Conservation (phyloP, 2,888 invertebrate species). For the Parnassius glacialis region DNA sequence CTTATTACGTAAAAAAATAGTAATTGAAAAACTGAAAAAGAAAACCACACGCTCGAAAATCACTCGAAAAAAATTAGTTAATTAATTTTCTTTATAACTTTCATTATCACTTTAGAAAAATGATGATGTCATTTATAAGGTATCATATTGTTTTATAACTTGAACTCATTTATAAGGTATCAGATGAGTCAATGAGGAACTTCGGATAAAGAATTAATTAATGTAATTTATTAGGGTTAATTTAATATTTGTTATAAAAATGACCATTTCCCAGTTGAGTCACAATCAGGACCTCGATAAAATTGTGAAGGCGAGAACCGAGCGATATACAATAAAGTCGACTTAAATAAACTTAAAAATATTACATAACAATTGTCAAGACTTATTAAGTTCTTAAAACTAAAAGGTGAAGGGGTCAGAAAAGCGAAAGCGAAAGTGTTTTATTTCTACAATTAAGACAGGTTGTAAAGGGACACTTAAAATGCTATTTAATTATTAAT, state of each 20-base stretch:
- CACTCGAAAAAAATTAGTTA: no score
- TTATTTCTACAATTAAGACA: slow-evolving; percentile 6
- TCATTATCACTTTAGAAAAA: no score
- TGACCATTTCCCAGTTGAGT: slow-evolving; percentile 17
- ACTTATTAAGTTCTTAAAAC: slow-evolving; percentile 4
- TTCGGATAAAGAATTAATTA: background rate
- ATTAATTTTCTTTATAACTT: no score
- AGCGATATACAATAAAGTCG: slow-evolving; percentile 7
- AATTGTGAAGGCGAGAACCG: slow-evolving; percentile 17
- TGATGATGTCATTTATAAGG: background rate
- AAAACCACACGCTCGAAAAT: no score
- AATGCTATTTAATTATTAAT: slow-evolving; percentile 1
- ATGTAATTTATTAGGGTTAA: background rate
- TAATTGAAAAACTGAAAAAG: no score
- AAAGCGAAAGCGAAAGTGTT: slow-evolving; percentile 11
- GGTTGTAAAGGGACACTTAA: slow-evolving; percentile 2
- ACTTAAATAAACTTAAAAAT: slow-evolving; percentile 1
- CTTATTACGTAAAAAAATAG: no score
- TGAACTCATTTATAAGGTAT: background rate
- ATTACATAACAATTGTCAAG: slow-evolving; percentile 8
- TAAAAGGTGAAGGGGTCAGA: slow-evolving; percentile 17
- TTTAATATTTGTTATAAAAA: slow-evolving; percentile 9
- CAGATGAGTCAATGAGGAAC: slow-evolving; percentile 2
- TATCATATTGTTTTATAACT: background rate
- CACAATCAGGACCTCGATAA: slow-evolving; percentile 16